Evolutionary conservation across 2,888 invertebrate genomes (phyloP).

Genomic region (Protophormia terraenovae): DNA sequence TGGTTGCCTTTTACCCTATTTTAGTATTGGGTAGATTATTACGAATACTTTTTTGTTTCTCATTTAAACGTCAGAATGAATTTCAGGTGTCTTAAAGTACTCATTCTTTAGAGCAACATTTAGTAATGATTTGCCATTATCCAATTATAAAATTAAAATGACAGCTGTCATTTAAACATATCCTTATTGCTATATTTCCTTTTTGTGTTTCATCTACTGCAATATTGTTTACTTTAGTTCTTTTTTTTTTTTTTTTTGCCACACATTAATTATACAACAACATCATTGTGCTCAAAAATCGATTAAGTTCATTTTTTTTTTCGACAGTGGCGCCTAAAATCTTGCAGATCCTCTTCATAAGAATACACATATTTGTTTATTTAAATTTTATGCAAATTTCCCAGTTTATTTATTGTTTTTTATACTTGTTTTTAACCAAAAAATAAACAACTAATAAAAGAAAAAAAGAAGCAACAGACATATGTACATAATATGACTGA

Average conservation of each 20-base stretch:
- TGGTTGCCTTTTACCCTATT: no score
- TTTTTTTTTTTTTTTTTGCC: no score
- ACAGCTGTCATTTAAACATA: neutral
- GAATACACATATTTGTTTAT: conserved; percentile 40
- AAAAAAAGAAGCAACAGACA: neutral
- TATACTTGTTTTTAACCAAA: neutral
- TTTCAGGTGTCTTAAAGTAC: no score
- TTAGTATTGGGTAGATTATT: no score
- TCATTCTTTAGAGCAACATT: no score
- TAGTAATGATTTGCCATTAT: no score
- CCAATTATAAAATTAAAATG: no score
- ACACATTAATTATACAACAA: neutral
- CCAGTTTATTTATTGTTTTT: conserved; percentile 12
- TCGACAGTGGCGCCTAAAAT: conserved; percentile 51
- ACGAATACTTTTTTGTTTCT: no score
- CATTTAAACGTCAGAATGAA: no score
- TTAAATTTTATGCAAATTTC: conserved; percentile 50
- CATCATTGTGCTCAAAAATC: neutral
- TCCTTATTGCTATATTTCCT: neutral
- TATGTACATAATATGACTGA: neutral
- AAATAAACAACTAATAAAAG: neutral
- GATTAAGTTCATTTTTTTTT: neutral
- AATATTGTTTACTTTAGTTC: no score
- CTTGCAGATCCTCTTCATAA: neutral
- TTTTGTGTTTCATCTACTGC: neutral